phyloP scores from a whole-genome alignment of 2,797 vertebrate species.

The Chromobotia macracanthus region DNA sequence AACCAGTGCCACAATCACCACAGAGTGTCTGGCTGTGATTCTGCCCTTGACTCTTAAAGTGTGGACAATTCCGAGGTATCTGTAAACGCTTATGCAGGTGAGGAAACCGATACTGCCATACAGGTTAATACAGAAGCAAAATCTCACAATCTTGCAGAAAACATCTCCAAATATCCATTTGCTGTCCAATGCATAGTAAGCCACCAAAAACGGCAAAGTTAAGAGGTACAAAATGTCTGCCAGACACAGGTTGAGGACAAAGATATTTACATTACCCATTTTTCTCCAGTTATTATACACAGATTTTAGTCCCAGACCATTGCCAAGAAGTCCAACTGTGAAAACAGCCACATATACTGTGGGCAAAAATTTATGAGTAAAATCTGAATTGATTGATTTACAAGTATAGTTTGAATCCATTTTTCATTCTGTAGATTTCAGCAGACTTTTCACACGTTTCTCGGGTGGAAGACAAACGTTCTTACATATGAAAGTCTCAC shows the following conservation, averaged over 20 bases:
- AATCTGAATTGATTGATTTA: conserved; percentile 55
- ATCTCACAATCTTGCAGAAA: conserved; percentile 79
- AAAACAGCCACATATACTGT: conserved; percentile 74
- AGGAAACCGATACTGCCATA: conserved; percentile 86
- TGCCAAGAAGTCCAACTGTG: conserved; percentile 74
- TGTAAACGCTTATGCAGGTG: conserved; percentile 82
- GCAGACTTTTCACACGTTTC: background rate
- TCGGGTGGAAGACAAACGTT: background rate
- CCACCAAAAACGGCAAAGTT: conserved; percentile 79
- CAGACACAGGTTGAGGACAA: conserved; percentile 80
- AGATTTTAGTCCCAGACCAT: conserved; percentile 77
- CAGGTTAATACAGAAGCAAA: conserved; percentile 82
- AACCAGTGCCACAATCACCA: conserved; percentile 62
- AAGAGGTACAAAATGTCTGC: conserved; percentile 81
- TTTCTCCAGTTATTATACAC: conserved; percentile 67
- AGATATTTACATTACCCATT: conserved; percentile 67
- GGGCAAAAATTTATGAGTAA: conserved; percentile 71
- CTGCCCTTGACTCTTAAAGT: conserved; percentile 74
- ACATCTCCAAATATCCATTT: conserved; percentile 76
- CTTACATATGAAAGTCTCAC: background rate
- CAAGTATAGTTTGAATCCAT: conserved; percentile 39
- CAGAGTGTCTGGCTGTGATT: conserved; percentile 57
- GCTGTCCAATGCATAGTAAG: conserved; percentile 68
- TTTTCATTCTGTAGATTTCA: background rate
- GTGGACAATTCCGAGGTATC: conserved; percentile 83